Conservation (phyloP, 2,113 vertebrate species). For the Dasyornis broadbenti region DNA sequence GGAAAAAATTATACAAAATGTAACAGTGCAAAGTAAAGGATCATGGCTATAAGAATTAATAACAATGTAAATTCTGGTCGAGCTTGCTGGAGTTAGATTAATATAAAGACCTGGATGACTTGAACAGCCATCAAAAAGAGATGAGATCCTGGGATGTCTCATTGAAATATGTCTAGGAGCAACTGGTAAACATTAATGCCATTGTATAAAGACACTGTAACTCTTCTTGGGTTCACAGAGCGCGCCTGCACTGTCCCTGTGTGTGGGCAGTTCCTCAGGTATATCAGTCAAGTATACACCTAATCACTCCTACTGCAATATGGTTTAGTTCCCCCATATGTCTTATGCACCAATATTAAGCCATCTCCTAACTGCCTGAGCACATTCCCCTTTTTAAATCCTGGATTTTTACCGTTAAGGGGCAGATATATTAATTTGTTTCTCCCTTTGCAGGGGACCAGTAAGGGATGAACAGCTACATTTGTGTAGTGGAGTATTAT, state of each 20-base stretch:
- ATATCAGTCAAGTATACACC: not conserved
- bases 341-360: not conserved
- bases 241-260: not conserved
- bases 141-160: not conserved
- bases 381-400: not conserved
- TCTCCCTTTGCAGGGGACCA: not conserved
- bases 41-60: not conserved
- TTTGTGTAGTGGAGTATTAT: fast-evolving
- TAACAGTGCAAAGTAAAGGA: not conserved
- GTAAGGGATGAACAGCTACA: not conserved
- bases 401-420: fast-evolving
- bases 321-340: not conserved
- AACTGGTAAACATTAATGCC: not conserved
- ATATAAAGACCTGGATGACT: not conserved
- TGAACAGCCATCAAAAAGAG: not conserved
- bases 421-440: not conserved
- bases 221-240: not conserved
- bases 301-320: not conserved
- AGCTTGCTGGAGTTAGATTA: not conserved
- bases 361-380: not conserved
- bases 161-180: not conserved
- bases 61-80: not conserved
- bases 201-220: not conserved
- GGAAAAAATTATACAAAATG: not conserved
- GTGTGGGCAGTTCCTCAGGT: not conserved